Base-by-base conservation (phyloP, 2,888 invertebrate species). In the Drosophila conformis region DNA sequence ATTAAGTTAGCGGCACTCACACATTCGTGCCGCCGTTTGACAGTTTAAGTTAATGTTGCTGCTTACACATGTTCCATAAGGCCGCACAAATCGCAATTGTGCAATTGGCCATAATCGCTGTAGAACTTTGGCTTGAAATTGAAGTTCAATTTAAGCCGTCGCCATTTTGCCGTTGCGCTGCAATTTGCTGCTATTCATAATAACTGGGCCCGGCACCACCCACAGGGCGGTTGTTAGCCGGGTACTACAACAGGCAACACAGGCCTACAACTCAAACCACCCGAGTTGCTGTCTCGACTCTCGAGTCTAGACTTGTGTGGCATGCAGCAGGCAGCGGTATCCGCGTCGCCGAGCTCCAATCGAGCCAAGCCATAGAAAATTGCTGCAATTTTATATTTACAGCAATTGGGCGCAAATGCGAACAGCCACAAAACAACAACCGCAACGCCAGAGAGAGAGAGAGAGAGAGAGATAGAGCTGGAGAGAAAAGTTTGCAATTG, bases 361-460 rank as follows among this genome's bases (percentile, higher is more conserved):
- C 76, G 83, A 86, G 89, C 67, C 87, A 51, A 90, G 89, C 83
- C 84, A 90, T 89, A 82, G 89, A 90, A 88, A 88, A 88, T 88
- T 90, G 89, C 88, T 63, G 86, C 90, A 88, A 88, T 88, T 88
- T 88, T 83, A 89, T 79, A 82, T 89, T 90, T 87, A 88, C 88
- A 90, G 88, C 89, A 90, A 90, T 88, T 88, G 88, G 78, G 78
- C 90, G 75, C 87, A 89, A 88, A 86, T 87, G 73, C 79, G 76
- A 69, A 67, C 58, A 62, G 52, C 67, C 63, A 38, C 61, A 62
- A 61, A 31, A 59, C 53, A 63, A 66, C 58, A 65, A 69, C 59
- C 66, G 58, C 66, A 79, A 76, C 54, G 60, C 49, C 31, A 42
- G n/a, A 40, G 38, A 63, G 52, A 52, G 15, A 52, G 25, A 52